A percentile compares a stretch with the other conserved stretches of the same genome.
Conservation (phyloP, 30 jellyfish, hydroid and myxozoan genomes). For the Nemopilema nomurai region DNA sequence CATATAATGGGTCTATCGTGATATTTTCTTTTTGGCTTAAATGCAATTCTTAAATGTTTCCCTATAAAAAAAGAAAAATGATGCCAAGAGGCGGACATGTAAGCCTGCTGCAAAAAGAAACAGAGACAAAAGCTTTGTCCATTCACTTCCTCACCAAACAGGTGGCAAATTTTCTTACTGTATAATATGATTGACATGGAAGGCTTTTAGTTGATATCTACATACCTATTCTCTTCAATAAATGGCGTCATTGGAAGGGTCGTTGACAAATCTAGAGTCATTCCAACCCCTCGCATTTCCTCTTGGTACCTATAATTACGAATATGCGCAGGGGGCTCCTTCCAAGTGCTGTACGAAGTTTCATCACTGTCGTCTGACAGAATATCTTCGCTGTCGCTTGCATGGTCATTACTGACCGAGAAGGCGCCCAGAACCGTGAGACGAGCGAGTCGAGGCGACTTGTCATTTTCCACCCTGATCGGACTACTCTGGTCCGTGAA, state of each 20-base stretch:
- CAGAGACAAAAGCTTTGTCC: not conserved
- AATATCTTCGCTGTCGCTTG: slow-evolving; percentile 74
- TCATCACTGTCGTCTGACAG: slow-evolving; percentile 95
- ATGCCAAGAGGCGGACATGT: too few relatives aligned
- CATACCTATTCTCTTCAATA: slow-evolving; percentile 60
- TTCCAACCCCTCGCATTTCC: slow-evolving; percentile 85
- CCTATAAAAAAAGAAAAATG: too few relatives aligned
- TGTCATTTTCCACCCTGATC: slow-evolving; percentile 30
- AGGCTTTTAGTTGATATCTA: not conserved
- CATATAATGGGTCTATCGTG: too few relatives aligned
- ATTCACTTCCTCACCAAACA: not conserved
- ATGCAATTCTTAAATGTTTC: too few relatives aligned
- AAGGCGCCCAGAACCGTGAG: slow-evolving; percentile 19
- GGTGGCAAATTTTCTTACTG: not conserved
- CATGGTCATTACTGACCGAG: slow-evolving; percentile 43
- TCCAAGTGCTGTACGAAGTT: slow-evolving; percentile 78
- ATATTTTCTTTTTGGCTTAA: too few relatives aligned
- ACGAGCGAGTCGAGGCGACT: slow-evolving; percentile 25
- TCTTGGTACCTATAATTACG: slow-evolving; percentile 92
- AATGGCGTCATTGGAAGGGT: slow-evolving; percentile 89
- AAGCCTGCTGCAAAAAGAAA: not conserved
- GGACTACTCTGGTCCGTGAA: slow-evolving; percentile 23
- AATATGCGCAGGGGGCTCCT: slow-evolving; percentile 87
- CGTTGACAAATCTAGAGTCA: slow-evolving; percentile 85
- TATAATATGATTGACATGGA: not conserved